phyloP scores from a whole-genome alignment of 2,113 vertebrate genomes.

The Elachura formosa region DNA sequence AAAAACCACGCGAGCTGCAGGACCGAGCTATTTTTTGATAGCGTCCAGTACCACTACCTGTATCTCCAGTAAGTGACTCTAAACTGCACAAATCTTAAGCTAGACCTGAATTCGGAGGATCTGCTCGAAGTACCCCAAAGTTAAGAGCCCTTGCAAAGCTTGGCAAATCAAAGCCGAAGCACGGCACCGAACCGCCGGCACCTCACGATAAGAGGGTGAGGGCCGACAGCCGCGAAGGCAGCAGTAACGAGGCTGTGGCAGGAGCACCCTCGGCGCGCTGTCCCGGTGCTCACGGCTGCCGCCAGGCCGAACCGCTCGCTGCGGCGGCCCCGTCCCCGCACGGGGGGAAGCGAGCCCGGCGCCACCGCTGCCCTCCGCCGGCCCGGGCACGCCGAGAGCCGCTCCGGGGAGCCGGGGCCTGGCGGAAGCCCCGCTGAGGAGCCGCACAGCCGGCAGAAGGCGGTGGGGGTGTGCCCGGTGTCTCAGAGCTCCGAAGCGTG shows the following conservation, averaged over 20 bases:
- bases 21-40: neutral
- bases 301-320: fast-evolving
- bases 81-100: neutral
- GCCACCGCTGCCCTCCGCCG: neutral
- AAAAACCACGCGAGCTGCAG: neutral
- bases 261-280: fast-evolving
- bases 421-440: neutral
- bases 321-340: fast-evolving
- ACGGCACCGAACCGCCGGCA: neutral
- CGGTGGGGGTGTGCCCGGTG: fast-evolving
- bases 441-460: neutral
- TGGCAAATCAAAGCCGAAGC: neutral
- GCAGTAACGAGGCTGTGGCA: neutral
- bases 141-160: neutral
- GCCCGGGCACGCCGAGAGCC: neutral
- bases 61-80: too few species aligned
- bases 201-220: fast-evolving
- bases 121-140: neutral
- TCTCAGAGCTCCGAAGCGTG: too few species aligned
- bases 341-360: neutral
- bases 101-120: neutral
- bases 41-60: neutral
- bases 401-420: neutral
- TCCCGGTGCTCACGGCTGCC: fast-evolving
- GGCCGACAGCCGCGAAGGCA: fast-evolving